Base-by-base conservation (phyloP, 2,113 vertebrate species). In the Leptodactylus fuscus region DNA sequence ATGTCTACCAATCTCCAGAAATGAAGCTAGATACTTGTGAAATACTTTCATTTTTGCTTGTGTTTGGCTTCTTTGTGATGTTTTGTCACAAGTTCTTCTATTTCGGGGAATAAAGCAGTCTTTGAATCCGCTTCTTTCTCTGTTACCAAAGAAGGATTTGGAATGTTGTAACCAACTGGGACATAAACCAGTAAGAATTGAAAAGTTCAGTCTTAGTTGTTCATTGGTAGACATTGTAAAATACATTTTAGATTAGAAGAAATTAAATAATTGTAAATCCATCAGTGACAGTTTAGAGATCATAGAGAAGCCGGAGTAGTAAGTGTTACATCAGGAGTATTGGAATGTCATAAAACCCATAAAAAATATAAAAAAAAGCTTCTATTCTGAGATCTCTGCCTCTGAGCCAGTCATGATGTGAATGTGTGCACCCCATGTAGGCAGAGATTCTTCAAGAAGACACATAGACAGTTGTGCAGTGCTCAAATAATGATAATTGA, bases 101-200 rank as follows among this genome's bases (percentile, higher is more conserved):
- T 69, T 69, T 69, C 65, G 10, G 65, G 34, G 65, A 69, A 69
- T 69, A 69, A 69, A 38, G 65, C 65, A 69, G 58, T 18, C 60
- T 65, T 22, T 38, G 5, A 38, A 9, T 22, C 9, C 8, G 2
- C 34, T 69, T 69, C 7, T 69, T 69, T 69, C 65, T 38, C 32
- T 69, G 3, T 69, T 69, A 69, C 65, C 65, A 69, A 69, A 69
- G 65, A 69, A 38, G 65, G 65, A 69, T 69, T 69, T 69, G 34
- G 65, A 69, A 22, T 69, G 34, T 36, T 69, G 65, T 38, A 36
- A 1, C 65, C 65, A 38, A 38, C 38, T 4, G 12, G 16, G 32
- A 69, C 36, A 38, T 38, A 38, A 69, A 69, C 7, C 65, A 36
- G 65, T 38, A 38, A 22, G 18, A 38, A 38, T 38, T 38, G 32